Conservation (phyloP, 2,797 vertebrate species). For the Ptychobarbus kaznakovi region DNA sequence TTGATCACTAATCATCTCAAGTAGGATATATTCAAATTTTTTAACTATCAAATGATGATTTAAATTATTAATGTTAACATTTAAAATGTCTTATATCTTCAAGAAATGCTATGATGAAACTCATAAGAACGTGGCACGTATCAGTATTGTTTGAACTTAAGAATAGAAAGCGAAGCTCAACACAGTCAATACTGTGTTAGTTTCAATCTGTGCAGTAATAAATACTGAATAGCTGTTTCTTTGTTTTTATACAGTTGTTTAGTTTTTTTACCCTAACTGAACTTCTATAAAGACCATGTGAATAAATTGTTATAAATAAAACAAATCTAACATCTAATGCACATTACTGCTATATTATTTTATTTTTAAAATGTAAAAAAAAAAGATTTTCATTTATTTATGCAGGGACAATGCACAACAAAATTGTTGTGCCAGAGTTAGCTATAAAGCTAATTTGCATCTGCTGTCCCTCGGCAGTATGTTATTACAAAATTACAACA, state of each 20-base stretch:
- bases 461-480: no score
- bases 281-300: neutral
- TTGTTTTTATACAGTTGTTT: conserved; percentile 8
- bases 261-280: neutral
- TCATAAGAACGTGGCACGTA: neutral
- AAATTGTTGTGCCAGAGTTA: no score
- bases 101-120: neutral
- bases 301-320: neutral
- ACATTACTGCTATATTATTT: neutral
- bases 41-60: neutral
- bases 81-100: neutral
- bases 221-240: conserved; percentile 1
- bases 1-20: conserved; percentile 31
- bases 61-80: conserved; percentile 25
- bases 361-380: neutral
- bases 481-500: no score
- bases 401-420: no score
- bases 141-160: neutral
- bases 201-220: conserved; percentile 13
- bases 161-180: neutral
- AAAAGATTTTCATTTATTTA: no score
- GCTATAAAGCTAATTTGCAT: no score
- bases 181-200: neutral
- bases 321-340: neutral
- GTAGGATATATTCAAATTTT: neutral